phyloP scores from a whole-genome alignment of 1,140 invertebrate genomes.

The Drosophila kanapiae region DNA sequence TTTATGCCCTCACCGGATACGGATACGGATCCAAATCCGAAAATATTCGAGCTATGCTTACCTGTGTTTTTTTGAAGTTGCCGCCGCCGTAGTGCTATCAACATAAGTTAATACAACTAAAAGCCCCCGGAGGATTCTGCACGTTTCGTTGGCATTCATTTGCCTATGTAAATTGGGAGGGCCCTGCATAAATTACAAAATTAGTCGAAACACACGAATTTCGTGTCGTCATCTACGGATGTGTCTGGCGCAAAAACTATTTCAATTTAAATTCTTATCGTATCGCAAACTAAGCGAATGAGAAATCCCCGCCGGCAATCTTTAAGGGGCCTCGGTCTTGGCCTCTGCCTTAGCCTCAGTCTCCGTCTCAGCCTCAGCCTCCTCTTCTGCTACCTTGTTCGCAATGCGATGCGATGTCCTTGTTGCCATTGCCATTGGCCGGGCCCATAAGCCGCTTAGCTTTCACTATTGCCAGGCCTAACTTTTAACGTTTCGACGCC shows the following conservation, averaged over 20 bases:
- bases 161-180: slow-evolving; percentile 60
- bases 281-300: slow-evolving; percentile 54
- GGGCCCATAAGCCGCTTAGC: slow-evolving; percentile 70
- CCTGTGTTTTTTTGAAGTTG: slow-evolving; percentile 32
- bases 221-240: slow-evolving; percentile 40
- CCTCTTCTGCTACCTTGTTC: slow-evolving; percentile 27
- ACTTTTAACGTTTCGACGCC: slow-evolving; percentile 81
- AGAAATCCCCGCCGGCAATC: slow-evolving; percentile 38
- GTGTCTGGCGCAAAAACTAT: slow-evolving; percentile 60
- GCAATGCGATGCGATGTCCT: slow-evolving; percentile 27
- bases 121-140: slow-evolving; percentile 23
- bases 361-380: too few relatives aligned
- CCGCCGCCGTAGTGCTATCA: slow-evolving; percentile 19
- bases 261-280: slow-evolving; percentile 77
- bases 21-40: not conserved
- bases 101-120: slow-evolving; percentile 51
- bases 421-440: slow-evolving; percentile 33
- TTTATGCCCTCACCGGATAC: slow-evolving; percentile 17
- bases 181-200: slow-evolving; percentile 66
- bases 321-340: slow-evolving; percentile 32
- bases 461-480: slow-evolving; percentile 69
- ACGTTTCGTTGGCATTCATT: slow-evolving; percentile 43
- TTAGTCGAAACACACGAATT: slow-evolving; percentile 59
- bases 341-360: not conserved
- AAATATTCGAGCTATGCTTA: slow-evolving; percentile 42